phyloP scores from a whole-genome alignment of 2,113 vertebrate genomes.

The Lipophrys pholis region DNA sequence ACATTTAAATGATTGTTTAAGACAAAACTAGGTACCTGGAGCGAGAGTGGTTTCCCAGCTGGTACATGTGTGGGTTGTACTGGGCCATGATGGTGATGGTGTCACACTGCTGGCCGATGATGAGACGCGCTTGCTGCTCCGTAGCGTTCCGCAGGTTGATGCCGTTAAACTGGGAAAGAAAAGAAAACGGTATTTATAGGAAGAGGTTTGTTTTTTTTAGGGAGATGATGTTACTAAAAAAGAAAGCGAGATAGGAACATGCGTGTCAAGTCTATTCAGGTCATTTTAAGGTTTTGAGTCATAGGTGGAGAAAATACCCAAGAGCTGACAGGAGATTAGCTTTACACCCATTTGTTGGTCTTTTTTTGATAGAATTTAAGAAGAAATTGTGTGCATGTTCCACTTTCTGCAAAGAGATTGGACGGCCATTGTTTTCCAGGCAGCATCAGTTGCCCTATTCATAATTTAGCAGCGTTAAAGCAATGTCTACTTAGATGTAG shows the following conservation, averaged over 20 bases:
- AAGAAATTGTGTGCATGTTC: neutral
- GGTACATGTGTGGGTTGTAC: constrained; percentile 98
- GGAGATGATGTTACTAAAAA: neutral
- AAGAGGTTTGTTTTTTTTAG: neutral
- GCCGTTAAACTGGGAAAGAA: constrained; percentile 90
- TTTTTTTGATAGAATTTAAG: neutral
- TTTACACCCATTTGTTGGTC: constrained; percentile 1
- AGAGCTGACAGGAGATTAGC: constrained; percentile 3
- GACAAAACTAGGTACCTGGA: constrained; percentile 86
- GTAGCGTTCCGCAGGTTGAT: constrained; percentile 98
- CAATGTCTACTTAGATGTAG: neutral
- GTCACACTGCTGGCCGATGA: constrained; percentile 98
- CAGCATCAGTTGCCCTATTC: neutral
- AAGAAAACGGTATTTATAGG: constrained; percentile 7
- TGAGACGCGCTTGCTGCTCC: constrained; percentile 96
- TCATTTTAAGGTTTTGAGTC: constrained; percentile 20
- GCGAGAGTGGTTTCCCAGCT: constrained; percentile 95
- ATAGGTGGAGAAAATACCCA: constrained; percentile 5
- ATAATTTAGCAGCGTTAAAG: neutral
- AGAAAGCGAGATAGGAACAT: constrained; percentile 1
- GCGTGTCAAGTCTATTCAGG: neutral
- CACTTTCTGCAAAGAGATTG: neutral
- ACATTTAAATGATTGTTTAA: neutral
- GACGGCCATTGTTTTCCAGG: constrained; percentile 2
- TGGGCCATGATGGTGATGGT: constrained; percentile 98